Conservation (phyloP, 2,888 invertebrate genomes). For the Zootermopsis nevadensis region DNA sequence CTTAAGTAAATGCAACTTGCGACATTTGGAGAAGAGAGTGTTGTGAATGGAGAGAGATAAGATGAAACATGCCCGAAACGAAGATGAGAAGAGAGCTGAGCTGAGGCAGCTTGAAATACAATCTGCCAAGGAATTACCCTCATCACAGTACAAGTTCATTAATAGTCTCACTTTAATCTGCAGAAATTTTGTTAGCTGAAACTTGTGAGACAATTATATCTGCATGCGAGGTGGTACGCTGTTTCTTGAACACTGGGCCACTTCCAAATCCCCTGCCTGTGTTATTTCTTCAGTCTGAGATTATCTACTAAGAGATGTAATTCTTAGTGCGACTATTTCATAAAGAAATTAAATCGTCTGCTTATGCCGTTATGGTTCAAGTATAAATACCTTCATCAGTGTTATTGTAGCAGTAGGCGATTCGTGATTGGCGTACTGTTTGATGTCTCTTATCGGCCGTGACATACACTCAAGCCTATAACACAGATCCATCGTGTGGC, state of each 20-base stretch:
- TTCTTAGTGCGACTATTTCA: too few species aligned
- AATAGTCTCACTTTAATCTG: conserved; percentile 42
- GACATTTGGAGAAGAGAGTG: neutral
- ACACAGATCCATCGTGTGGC: too few species aligned
- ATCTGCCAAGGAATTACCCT: conserved; percentile 34
- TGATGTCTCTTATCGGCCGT: too few species aligned
- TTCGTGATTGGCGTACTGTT: too few species aligned
- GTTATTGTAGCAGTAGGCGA: too few species aligned
- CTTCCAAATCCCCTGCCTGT: neutral
- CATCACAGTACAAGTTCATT: conserved; percentile 39
- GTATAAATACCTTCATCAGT: too few species aligned
- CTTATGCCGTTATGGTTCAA: too few species aligned
- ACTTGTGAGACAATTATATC: conserved; percentile 40
- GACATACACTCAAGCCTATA: too few species aligned
- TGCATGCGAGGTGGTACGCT: neutral
- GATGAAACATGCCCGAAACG: neutral
- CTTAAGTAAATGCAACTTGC: neutral
- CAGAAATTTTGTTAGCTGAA: conserved; percentile 43
- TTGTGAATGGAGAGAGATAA: neutral
- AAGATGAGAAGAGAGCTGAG: neutral
- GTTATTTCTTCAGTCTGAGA: too few species aligned
- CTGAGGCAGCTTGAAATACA: conserved; percentile 24
- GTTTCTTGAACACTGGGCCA: neutral
- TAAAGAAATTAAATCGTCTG: too few species aligned
- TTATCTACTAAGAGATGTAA: too few species aligned